phyloP scores from a whole-genome alignment of 2,888 invertebrate species.

The Yponomeuta cagnagella region DNA sequence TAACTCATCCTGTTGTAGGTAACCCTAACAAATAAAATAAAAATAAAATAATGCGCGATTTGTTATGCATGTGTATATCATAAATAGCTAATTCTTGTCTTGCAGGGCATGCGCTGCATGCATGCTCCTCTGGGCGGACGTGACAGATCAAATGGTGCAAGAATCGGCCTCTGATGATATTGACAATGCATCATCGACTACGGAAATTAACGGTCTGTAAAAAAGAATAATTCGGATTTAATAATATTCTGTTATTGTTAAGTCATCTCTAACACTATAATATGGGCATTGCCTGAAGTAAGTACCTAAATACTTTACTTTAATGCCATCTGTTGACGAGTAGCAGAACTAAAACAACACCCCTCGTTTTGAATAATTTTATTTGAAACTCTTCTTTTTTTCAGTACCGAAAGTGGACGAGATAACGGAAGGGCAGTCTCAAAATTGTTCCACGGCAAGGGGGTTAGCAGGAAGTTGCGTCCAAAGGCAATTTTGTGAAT shows the following conservation, averaged over 20 bases:
- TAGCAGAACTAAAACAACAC: neutral
- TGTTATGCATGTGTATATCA: neutral
- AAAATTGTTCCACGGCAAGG: constrained; percentile 31
- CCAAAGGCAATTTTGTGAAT: constrained; percentile 33
- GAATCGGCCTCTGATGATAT: neutral
- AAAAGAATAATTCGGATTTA: too few relatives aligned
- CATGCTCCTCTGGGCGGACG: neutral
- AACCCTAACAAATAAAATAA: too few relatives aligned
- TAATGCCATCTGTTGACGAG: neutral
- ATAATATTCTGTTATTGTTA: too few relatives aligned
- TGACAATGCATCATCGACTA: neutral
- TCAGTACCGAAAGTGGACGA: neutral
- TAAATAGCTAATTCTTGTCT: neutral
- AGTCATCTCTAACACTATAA: too few relatives aligned
- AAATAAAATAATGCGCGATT: neutral
- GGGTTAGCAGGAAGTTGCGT: constrained; percentile 34
- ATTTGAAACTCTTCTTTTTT: neutral
- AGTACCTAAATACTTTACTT: too few relatives aligned
- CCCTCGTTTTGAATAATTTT: too few relatives aligned
- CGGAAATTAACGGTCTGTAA: neutral
- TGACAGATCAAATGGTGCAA: neutral
- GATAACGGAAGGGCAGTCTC: neutral
- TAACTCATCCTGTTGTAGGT: too few relatives aligned
- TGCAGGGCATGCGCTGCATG: neutral
- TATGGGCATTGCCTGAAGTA: too few relatives aligned